Conservation (phyloP, 1,140 invertebrate genomes). For the Saccostrea cuccullata region DNA sequence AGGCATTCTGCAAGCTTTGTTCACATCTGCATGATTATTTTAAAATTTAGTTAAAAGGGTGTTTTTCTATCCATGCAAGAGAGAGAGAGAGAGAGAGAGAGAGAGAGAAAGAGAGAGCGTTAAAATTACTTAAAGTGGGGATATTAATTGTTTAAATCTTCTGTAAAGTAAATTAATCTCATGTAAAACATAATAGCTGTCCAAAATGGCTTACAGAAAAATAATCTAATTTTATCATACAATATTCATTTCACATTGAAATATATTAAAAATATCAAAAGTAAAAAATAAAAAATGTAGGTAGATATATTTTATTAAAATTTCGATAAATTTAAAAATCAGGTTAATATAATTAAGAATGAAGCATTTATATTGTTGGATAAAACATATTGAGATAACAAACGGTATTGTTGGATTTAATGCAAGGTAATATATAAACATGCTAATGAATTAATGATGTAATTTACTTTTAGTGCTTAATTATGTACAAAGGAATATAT, state of each 20-base stretch:
- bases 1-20: neutral
- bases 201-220: too few species aligned
- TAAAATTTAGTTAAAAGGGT: neutral
- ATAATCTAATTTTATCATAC: too few species aligned
- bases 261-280: too few species aligned
- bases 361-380: neutral
- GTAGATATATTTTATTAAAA: too few species aligned
- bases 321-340: too few species aligned
- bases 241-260: too few species aligned
- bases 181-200: too few species aligned
- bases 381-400: too few species aligned
- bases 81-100: neutral
- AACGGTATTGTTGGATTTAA: neutral
- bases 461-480: neutral
- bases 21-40: neutral
- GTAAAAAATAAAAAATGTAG: too few species aligned
- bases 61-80: neutral
- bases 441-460: neutral
- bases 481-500: neutral
- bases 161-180: neutral
- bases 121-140: neutral
- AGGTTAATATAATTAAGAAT: neutral
- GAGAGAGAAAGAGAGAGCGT: too few species aligned
- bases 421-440: neutral
- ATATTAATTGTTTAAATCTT: neutral